A percentile compares a stretch with the other conserved stretches of the same genome.
These are phyloP conservation scores for Hypocryptadius cinnamomeus DNA, from an alignment of 2,113 vertebrate species.

Conservation along the genomic window DNA sequence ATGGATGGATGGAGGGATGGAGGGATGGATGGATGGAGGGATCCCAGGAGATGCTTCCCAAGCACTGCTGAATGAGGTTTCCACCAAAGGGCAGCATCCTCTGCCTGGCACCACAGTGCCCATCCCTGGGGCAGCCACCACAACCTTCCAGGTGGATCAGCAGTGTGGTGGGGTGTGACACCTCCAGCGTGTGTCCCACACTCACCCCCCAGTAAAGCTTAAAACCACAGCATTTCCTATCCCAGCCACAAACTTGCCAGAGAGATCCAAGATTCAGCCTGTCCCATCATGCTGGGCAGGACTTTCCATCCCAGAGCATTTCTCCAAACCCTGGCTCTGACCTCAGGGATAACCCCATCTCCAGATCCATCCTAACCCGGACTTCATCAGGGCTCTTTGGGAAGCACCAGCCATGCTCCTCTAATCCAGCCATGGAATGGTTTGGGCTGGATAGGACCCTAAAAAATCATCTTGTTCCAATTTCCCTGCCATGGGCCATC, in stretches of 20 bases:
- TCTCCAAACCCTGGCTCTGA: background rate
- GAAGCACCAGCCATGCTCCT: background rate
- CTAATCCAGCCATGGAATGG: background rate
- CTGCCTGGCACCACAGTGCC: background rate
- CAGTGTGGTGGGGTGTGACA: fast-evolving
- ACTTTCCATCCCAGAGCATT: background rate
- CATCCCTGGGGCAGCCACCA: background rate
- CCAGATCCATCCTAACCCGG: background rate
- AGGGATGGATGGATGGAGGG: background rate
- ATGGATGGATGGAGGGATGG: background rate
- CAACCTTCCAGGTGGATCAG: background rate
- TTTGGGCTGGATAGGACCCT: background rate
- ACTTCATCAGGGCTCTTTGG: background rate
- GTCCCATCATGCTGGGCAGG: background rate
- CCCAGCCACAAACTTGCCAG: background rate
- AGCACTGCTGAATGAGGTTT: fast-evolving
- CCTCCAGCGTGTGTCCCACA: background rate
- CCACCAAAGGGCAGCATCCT: background rate
- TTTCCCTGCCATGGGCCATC: background rate
- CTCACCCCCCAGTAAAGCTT: background rate
- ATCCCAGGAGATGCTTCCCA: no score
- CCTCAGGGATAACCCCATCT: background rate
- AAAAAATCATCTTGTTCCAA: background rate
- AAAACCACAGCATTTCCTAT: background rate
- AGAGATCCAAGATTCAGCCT: background rate